phyloP scores from a whole-genome alignment of 2,888 invertebrate genomes.

The Monopis laevigella region DNA sequence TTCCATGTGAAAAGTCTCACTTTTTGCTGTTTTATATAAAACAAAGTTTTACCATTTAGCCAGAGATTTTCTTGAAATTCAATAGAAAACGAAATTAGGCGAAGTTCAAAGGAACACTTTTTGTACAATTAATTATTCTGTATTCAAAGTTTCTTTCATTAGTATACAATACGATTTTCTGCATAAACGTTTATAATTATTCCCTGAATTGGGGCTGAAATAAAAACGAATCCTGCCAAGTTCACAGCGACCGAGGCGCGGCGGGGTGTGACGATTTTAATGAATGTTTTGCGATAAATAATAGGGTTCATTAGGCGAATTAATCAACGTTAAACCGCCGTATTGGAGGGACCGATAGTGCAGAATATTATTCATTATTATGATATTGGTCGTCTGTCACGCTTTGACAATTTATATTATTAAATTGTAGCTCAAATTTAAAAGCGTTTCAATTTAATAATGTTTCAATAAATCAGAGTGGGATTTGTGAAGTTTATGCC shows the following conservation, averaged over 20 bases:
- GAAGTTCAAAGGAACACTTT: slow-evolving; percentile 8
- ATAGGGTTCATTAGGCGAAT: slow-evolving; percentile 42
- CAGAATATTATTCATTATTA: too few species aligned
- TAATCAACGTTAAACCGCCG: slow-evolving; percentile 29
- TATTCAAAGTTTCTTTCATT: slow-evolving; percentile 9
- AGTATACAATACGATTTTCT: slow-evolving; percentile 10
- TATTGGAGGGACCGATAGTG: too few species aligned
- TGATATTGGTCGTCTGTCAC: too few species aligned
- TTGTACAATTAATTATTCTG: slow-evolving; percentile 10
- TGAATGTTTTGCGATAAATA: slow-evolving; percentile 42
- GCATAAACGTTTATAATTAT: slow-evolving; percentile 10
- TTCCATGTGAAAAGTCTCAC: not conserved
- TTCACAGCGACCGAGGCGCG: slow-evolving; percentile 8
- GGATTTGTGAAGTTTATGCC: too few species aligned
- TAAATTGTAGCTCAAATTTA: too few species aligned
- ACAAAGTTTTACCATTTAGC: not conserved
- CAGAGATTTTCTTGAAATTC: not conserved
- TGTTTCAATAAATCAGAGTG: too few species aligned
- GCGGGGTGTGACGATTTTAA: slow-evolving; percentile 34
- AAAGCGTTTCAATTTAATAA: too few species aligned
- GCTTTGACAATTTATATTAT: too few species aligned
- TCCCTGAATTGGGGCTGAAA: slow-evolving; percentile 6
- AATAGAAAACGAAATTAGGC: slow-evolving; percentile 4
- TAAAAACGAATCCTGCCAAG: slow-evolving; percentile 6
- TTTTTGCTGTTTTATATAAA: not conserved